Evolutionary conservation across 2,797 vertebrate species (phyloP).

Genomic region (Chrysocyon brachyurus): DNA sequence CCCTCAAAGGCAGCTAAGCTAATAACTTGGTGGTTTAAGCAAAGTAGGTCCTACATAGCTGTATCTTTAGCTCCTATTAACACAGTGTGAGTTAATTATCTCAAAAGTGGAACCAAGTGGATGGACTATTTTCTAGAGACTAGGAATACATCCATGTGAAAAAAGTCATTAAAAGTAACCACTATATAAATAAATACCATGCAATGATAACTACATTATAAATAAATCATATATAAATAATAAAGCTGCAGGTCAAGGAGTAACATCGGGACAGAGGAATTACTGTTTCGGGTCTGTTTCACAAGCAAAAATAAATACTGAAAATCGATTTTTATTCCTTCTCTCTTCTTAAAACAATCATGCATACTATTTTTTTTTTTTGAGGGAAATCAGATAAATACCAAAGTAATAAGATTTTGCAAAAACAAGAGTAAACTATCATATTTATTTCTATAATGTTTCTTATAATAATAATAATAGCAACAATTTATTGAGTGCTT

Average conservation of each 20-base stretch:
- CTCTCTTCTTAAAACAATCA: constrained; percentile 45
- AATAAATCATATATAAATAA: constrained; percentile 53
- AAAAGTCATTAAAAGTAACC: constrained; percentile 9
- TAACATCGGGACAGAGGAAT: constrained; percentile 35
- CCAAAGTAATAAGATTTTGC: constrained; percentile 44
- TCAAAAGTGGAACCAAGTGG: constrained; percentile 33
- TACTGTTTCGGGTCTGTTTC: constrained; percentile 25
- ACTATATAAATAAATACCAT: constrained; percentile 39
- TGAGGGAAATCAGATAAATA: constrained; percentile 16
- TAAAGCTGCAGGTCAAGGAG: neutral
- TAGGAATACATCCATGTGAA: neutral
- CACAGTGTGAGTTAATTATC: constrained; percentile 48
- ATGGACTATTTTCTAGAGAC: constrained; percentile 62
- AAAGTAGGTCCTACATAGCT: neutral
- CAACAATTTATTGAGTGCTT: constrained; percentile 72
- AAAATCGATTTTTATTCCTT: constrained; percentile 47
- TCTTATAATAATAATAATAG: constrained; percentile 52
- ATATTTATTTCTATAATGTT: neutral
- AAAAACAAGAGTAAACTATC: neutral
- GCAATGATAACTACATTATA: constrained; percentile 42
- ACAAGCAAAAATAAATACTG: constrained; percentile 52
- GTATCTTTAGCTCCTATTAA: constrained; percentile 7
- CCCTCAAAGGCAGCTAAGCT: constrained; percentile 45
- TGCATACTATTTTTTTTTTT: constrained; percentile 31
- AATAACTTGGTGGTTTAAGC: constrained; percentile 2